Evolutionary conservation across 2,888 invertebrate genomes (phyloP), one percentile per base, ranked within the genome.

Genomic region (Drosophila macrospina): DNA sequence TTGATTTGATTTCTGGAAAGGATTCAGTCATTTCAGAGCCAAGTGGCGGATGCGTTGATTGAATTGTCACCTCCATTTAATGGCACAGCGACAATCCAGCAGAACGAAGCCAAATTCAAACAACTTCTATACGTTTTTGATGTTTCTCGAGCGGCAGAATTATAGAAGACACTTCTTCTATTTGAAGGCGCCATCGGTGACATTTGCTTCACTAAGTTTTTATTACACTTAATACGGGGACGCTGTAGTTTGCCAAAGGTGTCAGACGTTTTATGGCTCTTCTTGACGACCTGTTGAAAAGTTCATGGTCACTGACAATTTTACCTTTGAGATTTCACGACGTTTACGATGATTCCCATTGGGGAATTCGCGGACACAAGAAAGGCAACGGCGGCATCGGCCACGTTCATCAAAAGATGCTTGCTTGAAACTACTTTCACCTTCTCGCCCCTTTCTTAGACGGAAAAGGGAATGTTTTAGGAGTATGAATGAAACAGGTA

Each of bases 61-160:
- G 87, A 88, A 86, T 88, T 89, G 88, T 89, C 85, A 80, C 85
- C 80, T 81, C 82, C 62, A 61, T 86, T 82, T 86, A 83, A 83
- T 86, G 78, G 39, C 75, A 67, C 59, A 20, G 8, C 32, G 26
- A 28, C 50, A 50, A 34, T 50, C 39, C 48, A 56, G 55, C 20
- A 34, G 34, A 13, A 7, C 26, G 60, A 54, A 63, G 50, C 54
- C 11, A 34, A 54, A 57, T 70, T 70, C 59, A 65, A 70, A 55
- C 44, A 52, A 60, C 47, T 61, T 72, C 75, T 57, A 65, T 36
- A 28, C 56, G 61, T 75, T 74, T 79, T 74, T 80, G 80, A 80
- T 84, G 80, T 84, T 54, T 45, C 16, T 28, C 15, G 26, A 45
- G 48, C 36, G 32, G 24, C 36, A 42, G 47, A 48, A 51, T 56